Percentiles rank a stretch among this genome's conserved stretches.
phyloP scores from a whole-genome alignment of 2,113 vertebrate genomes.

The Sinocyclocheilus rhinocerous region DNA sequence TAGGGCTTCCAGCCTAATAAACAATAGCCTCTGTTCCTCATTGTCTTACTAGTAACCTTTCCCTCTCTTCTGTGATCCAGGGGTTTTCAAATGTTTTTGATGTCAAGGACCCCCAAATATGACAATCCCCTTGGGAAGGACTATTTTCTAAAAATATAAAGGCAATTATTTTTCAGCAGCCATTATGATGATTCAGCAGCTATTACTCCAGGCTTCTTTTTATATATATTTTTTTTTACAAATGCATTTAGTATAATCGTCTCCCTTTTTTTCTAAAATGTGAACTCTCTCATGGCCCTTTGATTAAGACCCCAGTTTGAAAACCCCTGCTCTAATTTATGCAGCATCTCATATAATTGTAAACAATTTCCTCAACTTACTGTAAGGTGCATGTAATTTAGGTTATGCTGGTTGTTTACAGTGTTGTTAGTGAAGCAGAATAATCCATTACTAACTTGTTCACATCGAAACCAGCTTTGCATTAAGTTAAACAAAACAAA shows the following conservation, averaged over 20 bases:
- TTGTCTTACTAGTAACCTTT: too few species aligned
- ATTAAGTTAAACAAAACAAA: conserved; percentile 5
- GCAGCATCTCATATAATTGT: not conserved
- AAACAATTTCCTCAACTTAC: not conserved
- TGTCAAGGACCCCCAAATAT: not conserved
- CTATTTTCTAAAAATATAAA: not conserved
- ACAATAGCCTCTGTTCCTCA: too few species aligned
- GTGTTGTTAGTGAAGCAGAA: not conserved
- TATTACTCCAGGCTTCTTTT: too few species aligned
- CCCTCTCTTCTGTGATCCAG: too few species aligned
- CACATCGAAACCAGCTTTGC: not conserved
- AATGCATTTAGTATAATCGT: too few species aligned
- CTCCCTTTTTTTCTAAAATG: too few species aligned
- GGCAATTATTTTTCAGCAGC: too few species aligned
- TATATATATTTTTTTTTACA: too few species aligned
- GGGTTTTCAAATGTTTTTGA: too few species aligned
- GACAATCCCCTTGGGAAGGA: not conserved
- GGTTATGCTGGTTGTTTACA: not conserved
- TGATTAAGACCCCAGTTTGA: not conserved
- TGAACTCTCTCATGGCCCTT: not conserved
- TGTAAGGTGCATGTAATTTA: not conserved
- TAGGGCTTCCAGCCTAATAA: too few species aligned
- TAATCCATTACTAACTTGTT: not conserved
- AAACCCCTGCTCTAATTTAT: not conserved
- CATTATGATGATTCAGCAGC: too few species aligned